phyloP scores from a whole-genome alignment of 1,140 invertebrate genomes.

The Apis florea region DNA sequence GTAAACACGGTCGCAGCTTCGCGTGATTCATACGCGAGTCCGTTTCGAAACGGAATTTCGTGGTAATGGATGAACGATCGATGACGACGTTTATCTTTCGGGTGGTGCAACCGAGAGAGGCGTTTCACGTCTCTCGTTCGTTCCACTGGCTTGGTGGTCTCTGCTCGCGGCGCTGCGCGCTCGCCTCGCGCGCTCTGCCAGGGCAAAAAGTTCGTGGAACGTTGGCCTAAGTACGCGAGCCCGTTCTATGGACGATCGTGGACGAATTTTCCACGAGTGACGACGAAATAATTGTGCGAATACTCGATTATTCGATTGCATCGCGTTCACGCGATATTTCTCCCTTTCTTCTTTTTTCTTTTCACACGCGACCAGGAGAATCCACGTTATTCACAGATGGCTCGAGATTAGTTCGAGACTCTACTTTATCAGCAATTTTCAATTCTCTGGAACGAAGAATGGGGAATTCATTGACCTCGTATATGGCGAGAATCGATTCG shows the following conservation, averaged over 20 bases:
- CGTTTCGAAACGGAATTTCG: conserved; percentile 24
- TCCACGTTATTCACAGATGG: no score
- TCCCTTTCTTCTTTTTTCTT: no score
- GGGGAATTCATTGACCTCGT: conserved; percentile 59
- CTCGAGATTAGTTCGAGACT: no score
- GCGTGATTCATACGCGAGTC: not conserved
- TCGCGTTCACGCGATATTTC: no score
- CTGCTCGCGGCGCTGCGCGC: not conserved
- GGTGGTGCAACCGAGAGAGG: conserved; percentile 28
- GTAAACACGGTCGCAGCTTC: not conserved
- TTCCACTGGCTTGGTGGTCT: conserved; percentile 32
- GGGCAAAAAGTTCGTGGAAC: conserved; percentile 2
- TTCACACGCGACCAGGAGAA: no score
- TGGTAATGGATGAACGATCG: conserved; percentile 9
- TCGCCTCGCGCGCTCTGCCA: not conserved
- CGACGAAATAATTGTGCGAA: not conserved
- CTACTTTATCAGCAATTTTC: conserved; percentile 4
- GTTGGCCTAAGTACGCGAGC: not conserved
- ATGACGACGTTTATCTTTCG: conserved; percentile 18
- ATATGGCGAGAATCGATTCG: conserved; percentile 54
- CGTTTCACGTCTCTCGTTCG: conserved; percentile 29
- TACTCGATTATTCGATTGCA: no score
- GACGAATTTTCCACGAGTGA: conserved; percentile 7
- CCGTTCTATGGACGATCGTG: not conserved
- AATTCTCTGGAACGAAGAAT: conserved; percentile 16